Evolutionary conservation across 2,113 vertebrate genomes (phyloP), one percentile per base, ranked within the genome.

Genomic region (Sander vitreus): DNA sequence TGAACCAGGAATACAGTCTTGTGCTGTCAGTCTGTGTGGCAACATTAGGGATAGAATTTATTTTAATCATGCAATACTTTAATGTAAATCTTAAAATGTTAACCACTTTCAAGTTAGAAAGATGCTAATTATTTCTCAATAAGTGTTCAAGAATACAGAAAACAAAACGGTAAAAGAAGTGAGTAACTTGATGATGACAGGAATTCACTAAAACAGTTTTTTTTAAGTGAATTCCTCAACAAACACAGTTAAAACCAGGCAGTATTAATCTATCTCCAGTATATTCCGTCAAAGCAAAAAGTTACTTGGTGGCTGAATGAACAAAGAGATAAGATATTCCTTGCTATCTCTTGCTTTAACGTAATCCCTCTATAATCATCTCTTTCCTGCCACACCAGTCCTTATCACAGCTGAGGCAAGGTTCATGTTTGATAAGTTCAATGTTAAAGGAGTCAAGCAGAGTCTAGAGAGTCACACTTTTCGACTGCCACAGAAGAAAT

Each of bases 271-370:
- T 12, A 3, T 10, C 59, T 75, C 30, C 27, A 3, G 47, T 74
- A 77, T 39, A 58, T 21, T 76, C 51, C 7, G 11, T 77, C 71
- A 74, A 70, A 81, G 48, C 3, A 10, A 66, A 43, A 75, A 19
- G 51, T 57, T 45, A 54, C 60, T 66, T 21, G 19, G 27, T 33
- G 36, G 27, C 51, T 27, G 59, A 87, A 63, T 64, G 76, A 72
- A 66, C 64, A 64, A 18, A 66, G 9, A 86, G 90, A 91, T 93
- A 87, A 94, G 92, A 91, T 88, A 85, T 73, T 80, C 63, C 39
- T 43, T 48, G 54, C 80, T 91, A 93, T 93, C 80, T 51, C 21
- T 25, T 6, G 18, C 73, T 78, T 59, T 87, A 70, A 77, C 80
- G 67, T 39, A 36, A 83, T 75, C 48, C 57, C 50, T 53, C 57